phyloP scores from a whole-genome alignment of 2,797 vertebrate genomes.

The Mus caroli region DNA sequence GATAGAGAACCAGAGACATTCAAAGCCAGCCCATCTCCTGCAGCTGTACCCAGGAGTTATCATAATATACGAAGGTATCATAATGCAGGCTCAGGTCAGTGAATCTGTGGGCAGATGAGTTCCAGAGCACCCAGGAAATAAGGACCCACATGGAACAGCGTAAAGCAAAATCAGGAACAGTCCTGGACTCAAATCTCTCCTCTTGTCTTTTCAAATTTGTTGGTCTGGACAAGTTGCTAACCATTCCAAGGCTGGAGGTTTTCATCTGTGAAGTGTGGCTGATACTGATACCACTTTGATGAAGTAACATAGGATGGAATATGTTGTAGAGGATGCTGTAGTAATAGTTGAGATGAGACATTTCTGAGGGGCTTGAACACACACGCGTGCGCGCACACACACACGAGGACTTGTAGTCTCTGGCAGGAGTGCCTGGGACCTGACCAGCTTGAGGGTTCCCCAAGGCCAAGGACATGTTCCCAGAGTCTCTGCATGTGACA shows the following conservation, averaged over 20 bases:
- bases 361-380: not conserved
- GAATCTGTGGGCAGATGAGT: not conserved
- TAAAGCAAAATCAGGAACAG: not conserved
- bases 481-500: not conserved
- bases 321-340: not conserved
- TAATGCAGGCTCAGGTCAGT: not conserved
- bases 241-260: not conserved
- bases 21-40: not conserved
- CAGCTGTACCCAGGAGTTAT: not conserved
- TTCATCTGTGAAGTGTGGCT: not conserved
- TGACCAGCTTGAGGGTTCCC: not conserved
- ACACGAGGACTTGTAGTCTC: not conserved
- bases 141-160: accelerated
- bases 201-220: not conserved
- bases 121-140: not conserved
- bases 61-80: not conserved
- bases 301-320: accelerated
- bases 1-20: not conserved
- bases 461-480: not conserved
- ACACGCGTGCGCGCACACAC: not conserved
- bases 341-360: too few relatives aligned
- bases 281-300: not conserved
- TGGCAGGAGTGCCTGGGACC: not conserved
- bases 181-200: not conserved
- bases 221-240: not conserved